phyloP scores from a whole-genome alignment of 2,113 vertebrate genomes.

The Sapayoa aenigma region DNA sequence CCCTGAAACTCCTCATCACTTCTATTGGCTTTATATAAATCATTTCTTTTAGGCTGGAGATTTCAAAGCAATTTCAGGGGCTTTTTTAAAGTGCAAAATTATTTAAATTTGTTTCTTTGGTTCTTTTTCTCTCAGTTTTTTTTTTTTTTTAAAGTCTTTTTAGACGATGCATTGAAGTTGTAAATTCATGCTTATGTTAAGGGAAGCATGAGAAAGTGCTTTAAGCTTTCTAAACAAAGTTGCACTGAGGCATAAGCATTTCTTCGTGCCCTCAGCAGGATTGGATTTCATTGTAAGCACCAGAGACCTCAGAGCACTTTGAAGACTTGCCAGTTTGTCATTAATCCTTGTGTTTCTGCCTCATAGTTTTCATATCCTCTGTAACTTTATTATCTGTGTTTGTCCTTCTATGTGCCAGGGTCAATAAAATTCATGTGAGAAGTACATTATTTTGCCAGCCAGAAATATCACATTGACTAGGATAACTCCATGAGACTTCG shows the following conservation, averaged over 20 bases:
- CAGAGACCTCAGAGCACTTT: slow-evolving; percentile 29
- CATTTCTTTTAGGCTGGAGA: not conserved
- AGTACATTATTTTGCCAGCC: not conserved
- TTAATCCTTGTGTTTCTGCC: not conserved
- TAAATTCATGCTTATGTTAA: not conserved
- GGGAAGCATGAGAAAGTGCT: not conserved
- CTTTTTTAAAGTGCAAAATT: not conserved
- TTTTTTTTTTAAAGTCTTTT: not conserved
- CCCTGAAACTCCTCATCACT: not conserved
- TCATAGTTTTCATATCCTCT: not conserved
- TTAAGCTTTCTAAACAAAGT: not conserved
- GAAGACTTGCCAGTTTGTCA: slow-evolving; percentile 25
- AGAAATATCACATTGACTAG: not conserved
- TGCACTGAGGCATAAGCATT: not conserved
- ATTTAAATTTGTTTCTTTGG: not conserved
- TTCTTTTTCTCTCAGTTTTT: not conserved
- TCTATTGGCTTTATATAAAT: not conserved
- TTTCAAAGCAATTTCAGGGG: not conserved
- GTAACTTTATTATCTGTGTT: not conserved
- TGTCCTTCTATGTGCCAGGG: not conserved
- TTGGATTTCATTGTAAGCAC: not conserved
- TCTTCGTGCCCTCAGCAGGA: not conserved
- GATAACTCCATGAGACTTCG: not conserved
- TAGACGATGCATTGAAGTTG: not conserved
- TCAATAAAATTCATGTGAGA: not conserved